A percentile compares a stretch with the other conserved stretches of the same genome.
phyloP scores from a whole-genome alignment of 2,797 vertebrate species.

The Centropyge bicolor region DNA sequence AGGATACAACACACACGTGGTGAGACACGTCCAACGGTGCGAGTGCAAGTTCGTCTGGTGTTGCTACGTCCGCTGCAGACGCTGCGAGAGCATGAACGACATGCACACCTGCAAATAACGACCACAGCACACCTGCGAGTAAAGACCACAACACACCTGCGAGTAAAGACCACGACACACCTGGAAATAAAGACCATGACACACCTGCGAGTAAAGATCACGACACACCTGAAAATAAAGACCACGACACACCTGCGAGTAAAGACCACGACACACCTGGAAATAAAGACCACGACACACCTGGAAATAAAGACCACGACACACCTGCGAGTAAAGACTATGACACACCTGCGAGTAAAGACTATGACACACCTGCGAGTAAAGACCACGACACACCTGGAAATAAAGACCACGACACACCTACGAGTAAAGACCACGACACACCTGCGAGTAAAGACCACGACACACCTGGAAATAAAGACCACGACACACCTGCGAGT shows the following conservation, averaged over 20 bases:
- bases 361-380: not conserved
- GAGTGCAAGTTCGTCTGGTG: slow-evolving; percentile 99
- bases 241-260: slow-evolving; percentile 99
- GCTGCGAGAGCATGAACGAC: slow-evolving; percentile 97
- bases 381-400: not conserved
- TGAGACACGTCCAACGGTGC: slow-evolving; percentile 92
- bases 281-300: not conserved
- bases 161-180: not conserved
- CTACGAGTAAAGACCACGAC: slow-evolving; percentile 57
- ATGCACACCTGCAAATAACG: slow-evolving; percentile 95
- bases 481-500: not conserved
- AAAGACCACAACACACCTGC: not conserved
- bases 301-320: not conserved
- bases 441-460: slow-evolving; percentile 92
- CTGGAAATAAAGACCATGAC: not conserved
- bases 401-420: not conserved
- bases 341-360: slow-evolving; percentile 95
- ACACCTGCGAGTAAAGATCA: not conserved
- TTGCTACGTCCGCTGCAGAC: slow-evolving; percentile 94
- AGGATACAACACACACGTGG: slow-evolving; percentile 96
- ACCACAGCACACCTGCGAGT: not conserved
- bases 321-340: not conserved
- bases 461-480: not conserved
- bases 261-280: not conserved
- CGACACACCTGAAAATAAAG: not conserved